phyloP scores from a whole-genome alignment of 2,113 vertebrate species.

The Pogona vitticeps region DNA sequence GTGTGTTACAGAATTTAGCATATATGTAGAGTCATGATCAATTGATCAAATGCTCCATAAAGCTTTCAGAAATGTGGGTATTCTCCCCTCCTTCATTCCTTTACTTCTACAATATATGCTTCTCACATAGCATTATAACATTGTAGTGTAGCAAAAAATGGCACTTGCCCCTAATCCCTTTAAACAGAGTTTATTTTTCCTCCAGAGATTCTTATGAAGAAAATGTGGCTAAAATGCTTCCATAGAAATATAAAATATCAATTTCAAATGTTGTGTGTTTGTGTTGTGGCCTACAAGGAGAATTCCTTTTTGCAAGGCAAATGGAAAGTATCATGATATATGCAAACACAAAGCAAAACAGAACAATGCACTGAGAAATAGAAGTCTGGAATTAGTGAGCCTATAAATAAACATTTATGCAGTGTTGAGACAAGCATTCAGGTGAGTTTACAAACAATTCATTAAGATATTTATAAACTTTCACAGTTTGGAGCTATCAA shows the following conservation, averaged over 20 bases:
- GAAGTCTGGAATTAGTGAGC: conserved; percentile 30
- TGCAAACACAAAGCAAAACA: not conserved
- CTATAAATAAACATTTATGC: conserved; percentile 46
- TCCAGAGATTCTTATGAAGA: not conserved
- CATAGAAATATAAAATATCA: not conserved
- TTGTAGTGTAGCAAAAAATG: not conserved
- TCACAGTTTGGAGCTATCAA: conserved; percentile 45
- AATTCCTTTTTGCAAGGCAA: not conserved
- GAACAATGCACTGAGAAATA: conserved; percentile 18
- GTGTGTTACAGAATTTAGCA: not conserved
- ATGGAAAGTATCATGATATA: not conserved
- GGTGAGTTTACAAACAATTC: conserved; percentile 52
- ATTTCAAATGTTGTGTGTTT: not conserved
- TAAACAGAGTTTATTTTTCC: not conserved
- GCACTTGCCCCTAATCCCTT: too few relatives aligned
- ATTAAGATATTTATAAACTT: conserved; percentile 47
- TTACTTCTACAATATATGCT: not conserved
- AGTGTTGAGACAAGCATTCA: conserved; percentile 37
- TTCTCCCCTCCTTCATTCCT: not conserved
- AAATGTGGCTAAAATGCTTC: not conserved
- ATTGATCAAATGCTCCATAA: not conserved
- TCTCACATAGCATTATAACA: not conserved
- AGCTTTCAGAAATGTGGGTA: not conserved
- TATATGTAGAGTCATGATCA: not conserved
- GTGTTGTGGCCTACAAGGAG: not conserved